Evolutionary conservation across 1,140 invertebrate genomes (phyloP), one percentile per base, ranked within the genome.

Genomic region (Dendrolimus kikuchii): DNA sequence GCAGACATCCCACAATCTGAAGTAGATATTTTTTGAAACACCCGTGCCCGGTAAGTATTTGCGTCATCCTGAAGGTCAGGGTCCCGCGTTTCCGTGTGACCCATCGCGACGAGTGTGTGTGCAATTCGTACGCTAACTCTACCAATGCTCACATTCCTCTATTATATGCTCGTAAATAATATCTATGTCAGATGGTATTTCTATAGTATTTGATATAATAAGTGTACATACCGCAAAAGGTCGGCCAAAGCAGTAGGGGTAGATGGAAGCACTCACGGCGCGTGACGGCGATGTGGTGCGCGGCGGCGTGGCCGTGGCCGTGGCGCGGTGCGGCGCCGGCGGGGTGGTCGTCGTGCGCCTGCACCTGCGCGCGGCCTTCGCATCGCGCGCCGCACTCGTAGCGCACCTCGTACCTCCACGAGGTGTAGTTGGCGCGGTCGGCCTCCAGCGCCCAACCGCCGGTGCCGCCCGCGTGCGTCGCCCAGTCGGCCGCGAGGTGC

Each of bases 371-470:
- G 50, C 62, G 64, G 0, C 75, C 79, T 4, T n/a, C n/a, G 67
- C 79, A 82, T 36, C 68, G 64, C 59, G 64, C 48, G 23, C 79
- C 79, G 68, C 79, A 82, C 57, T 40, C 6, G 67, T 71, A 82
- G 46, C 45, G 10, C 64, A 74, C 74, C 42, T 49, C 48, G 64
- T 80, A 80, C 5, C 59, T 54, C 79, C 79, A 82, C 49, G 53
- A 60, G 45, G 71, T 69, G 57, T 68, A 68, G 66, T 82, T 77
- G 60, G 68, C 62, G 37, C 36, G 38, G 51, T 82, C 74, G 10
- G 69, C 60, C 49, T 71, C 68, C n/a, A 82, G 50, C 5, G 51
- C 43, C 79, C 79, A 82, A 36, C 67, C 37, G 0, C 57, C 67
- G 1, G 70, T 77, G 51, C 40, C 6, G 8, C 41, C 38, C 1